Percentiles rank a stretch among this genome's conserved stretches.
These are phyloP conservation scores for Pogoniulus pusillus DNA, from an alignment of 2,797 vertebrate species.

Conservation along the genomic window DNA sequence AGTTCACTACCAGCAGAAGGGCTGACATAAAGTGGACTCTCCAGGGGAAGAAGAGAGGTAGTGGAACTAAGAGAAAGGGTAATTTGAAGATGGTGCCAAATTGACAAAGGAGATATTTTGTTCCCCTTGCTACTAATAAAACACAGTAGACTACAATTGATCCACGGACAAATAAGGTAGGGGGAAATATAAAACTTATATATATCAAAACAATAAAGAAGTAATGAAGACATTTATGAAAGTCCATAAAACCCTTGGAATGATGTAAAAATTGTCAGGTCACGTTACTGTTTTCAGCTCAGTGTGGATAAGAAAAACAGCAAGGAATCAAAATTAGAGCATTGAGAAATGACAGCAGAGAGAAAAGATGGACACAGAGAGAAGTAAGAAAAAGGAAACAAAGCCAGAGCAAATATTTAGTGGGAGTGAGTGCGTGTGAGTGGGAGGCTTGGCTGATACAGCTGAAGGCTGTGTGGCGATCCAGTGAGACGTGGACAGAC, in stretches of 20 bases:
- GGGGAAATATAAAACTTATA: conserved; percentile 39
- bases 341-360: background rate
- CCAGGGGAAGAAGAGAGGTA: background rate
- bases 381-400: conserved; percentile 12
- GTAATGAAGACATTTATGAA: conserved; percentile 73
- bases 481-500: too few relatives aligned
- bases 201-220: conserved; percentile 57
- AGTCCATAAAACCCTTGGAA: conserved; percentile 65
- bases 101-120: conserved; percentile 7
- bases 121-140: conserved; percentile 35
- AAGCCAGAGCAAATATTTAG: conserved; percentile 47
- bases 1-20: background rate
- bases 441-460: too few relatives aligned
- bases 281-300: conserved; percentile 64
- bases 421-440: background rate
- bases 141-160: conserved; percentile 16
- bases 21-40: conserved; percentile 27
- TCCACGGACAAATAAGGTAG: conserved; percentile 21
- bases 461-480: too few relatives aligned
- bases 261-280: conserved; percentile 57
- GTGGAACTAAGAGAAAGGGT: background rate
- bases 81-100: conserved; percentile 30
- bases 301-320: conserved; percentile 44
- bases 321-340: conserved; percentile 61
- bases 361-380: background rate